These are phyloP conservation scores for Temnothorax longispinosus DNA, from an alignment of 1,140 invertebrate species.

Conservation along the genomic window DNA sequence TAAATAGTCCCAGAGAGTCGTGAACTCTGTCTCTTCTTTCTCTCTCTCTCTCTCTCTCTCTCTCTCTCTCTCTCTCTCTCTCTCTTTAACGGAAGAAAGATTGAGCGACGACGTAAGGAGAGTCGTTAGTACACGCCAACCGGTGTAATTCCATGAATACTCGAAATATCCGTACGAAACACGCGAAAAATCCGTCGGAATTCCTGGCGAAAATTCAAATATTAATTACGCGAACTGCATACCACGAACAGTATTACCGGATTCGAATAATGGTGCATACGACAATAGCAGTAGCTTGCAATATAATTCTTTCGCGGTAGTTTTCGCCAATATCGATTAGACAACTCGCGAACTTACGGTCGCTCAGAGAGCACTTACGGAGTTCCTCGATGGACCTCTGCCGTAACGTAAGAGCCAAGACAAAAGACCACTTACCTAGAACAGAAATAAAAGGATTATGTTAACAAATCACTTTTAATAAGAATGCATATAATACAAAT, in stretches of 20 bases:
- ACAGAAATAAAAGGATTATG: constrained; percentile 39
- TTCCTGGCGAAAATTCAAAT: constrained; percentile 62
- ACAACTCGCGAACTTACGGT: background rate
- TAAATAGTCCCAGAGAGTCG: background rate
- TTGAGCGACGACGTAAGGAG: background rate
- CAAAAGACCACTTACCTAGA: constrained; percentile 38
- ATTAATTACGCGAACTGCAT: constrained; percentile 42
- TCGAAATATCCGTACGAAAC: constrained; percentile 28
- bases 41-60: background rate
- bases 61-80: background rate
- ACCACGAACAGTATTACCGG: background rate
- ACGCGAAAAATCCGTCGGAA: constrained; percentile 46
- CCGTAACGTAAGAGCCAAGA: constrained; percentile 41
- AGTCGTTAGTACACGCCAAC: constrained; percentile 32
- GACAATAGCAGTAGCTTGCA: constrained; percentile 9
- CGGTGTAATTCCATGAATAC: constrained; percentile 7
- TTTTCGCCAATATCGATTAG: constrained; percentile 47
- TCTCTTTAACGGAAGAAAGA: background rate
- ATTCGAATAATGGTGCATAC: constrained; percentile 13
- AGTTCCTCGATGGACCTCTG: constrained; percentile 1
- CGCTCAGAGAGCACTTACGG: constrained; percentile 44
- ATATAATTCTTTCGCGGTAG: constrained; percentile 54
- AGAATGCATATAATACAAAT: background rate
- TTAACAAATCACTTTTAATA: constrained; percentile 2
- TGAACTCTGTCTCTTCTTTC: background rate